Percentiles rank a stretch among this genome's conserved stretches.
phyloP scores from a whole-genome alignment of 2,797 vertebrate genomes.

The Catostomus latipinnis region DNA sequence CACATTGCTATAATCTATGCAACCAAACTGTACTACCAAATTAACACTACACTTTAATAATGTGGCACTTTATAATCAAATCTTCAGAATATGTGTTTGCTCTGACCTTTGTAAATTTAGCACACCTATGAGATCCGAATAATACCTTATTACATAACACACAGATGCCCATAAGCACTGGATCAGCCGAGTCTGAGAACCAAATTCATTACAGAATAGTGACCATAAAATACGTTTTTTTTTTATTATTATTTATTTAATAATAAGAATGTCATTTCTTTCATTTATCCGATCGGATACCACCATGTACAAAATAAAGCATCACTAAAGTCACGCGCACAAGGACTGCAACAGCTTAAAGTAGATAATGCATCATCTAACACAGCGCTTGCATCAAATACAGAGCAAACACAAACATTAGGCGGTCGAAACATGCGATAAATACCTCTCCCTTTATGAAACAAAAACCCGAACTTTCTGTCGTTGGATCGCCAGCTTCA shows the following conservation, averaged over 20 bases:
- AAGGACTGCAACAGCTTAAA: background rate
- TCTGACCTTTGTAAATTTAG: no score
- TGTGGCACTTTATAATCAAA: no score
- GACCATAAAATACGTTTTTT: no score
- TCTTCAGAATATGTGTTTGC: no score
- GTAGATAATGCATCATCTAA: no score
- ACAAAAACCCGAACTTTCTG: background rate
- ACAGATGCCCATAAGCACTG: background rate
- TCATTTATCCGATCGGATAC: background rate
- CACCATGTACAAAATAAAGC: background rate
- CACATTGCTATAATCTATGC: no score
- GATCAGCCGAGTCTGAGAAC: background rate
- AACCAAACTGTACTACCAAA: no score
- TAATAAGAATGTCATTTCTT: no score
- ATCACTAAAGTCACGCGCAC: background rate
- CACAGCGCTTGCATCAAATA: background rate
- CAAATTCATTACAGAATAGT: no score
- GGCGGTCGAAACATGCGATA: background rate
- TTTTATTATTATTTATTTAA: no score
- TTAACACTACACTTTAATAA: no score
- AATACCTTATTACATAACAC: slow-evolving; percentile 9
- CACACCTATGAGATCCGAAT: no score
- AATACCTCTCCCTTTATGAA: slow-evolving; percentile 43
- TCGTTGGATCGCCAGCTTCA: background rate
- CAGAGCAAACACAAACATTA: background rate